phyloP scores from a whole-genome alignment of 2,797 vertebrate genomes.

The Mus caroli region DNA sequence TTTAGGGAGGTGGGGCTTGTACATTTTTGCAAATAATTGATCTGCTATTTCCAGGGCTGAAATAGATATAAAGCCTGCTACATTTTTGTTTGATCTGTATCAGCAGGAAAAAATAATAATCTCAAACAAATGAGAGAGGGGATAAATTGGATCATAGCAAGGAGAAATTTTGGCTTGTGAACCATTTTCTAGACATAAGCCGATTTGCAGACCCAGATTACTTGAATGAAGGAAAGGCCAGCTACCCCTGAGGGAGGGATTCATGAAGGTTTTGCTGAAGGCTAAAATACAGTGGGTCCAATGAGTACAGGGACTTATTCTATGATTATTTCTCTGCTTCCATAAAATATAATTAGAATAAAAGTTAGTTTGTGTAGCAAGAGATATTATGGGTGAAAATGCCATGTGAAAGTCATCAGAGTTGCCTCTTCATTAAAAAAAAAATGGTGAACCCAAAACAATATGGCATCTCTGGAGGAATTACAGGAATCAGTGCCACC shows the following conservation, averaged over 20 bases:
- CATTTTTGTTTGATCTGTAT: background rate
- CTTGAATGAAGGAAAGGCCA: background rate
- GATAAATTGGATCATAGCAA: background rate
- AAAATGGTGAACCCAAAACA: background rate
- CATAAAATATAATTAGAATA: background rate
- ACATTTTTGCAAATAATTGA: background rate
- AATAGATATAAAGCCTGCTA: background rate
- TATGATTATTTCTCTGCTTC: background rate
- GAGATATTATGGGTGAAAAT: background rate
- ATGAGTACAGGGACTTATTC: no score
- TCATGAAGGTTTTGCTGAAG: background rate
- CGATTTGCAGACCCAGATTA: background rate
- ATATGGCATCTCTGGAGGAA: background rate
- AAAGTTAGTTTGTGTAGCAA: background rate
- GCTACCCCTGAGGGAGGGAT: background rate
- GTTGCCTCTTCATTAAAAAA: background rate
- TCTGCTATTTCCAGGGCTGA: background rate
- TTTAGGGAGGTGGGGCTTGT: background rate
- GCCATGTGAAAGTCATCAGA: background rate
- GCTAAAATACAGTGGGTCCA: background rate
- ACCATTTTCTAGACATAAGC: background rate
- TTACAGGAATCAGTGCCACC: background rate
- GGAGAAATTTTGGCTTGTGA: background rate
- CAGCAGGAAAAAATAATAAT: background rate
- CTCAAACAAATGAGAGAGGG: background rate